Percentiles rank a stretch among this genome's conserved stretches.
Evolutionary conservation across 1,140 invertebrate genomes (phyloP).

Genomic region (Anoplolepis gracilipes): DNA sequence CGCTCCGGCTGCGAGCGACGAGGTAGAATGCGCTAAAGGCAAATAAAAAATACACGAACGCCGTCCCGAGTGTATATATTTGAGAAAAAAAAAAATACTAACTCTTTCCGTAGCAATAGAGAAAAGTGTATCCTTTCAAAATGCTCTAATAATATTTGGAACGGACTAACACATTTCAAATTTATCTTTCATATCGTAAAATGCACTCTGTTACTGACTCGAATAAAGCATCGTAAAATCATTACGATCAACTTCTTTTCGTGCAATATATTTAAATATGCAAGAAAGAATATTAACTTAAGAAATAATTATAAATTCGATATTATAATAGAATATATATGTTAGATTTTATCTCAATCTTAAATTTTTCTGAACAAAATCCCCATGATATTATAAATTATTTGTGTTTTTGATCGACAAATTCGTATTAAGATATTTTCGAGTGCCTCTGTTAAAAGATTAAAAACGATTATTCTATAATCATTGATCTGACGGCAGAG

Average conservation of each 20-base stretch:
- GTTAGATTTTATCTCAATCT: too few species aligned
- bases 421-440: background rate
- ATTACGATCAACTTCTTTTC: too few species aligned
- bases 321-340: too few species aligned
- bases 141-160: background rate
- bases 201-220: too few species aligned
- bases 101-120: background rate
- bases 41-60: slow-evolving; percentile 15
- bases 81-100: background rate
- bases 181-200: too few species aligned
- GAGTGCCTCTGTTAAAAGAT: background rate
- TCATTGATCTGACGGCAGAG: slow-evolving; percentile 29
- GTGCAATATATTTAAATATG: too few species aligned
- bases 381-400: background rate
- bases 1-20: slow-evolving; percentile 28
- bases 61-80: background rate
- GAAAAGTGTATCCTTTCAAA: background rate
- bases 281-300: too few species aligned
- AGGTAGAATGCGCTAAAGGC: slow-evolving; percentile 25
- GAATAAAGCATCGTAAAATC: too few species aligned
- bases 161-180: too few species aligned
- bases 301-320: too few species aligned
- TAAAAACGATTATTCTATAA: slow-evolving; percentile 15
- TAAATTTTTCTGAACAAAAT: too few species aligned
- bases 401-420: background rate